Evolutionary conservation across 2,888 invertebrate species (phyloP).

Genomic region (Oligia fasciuncula): DNA sequence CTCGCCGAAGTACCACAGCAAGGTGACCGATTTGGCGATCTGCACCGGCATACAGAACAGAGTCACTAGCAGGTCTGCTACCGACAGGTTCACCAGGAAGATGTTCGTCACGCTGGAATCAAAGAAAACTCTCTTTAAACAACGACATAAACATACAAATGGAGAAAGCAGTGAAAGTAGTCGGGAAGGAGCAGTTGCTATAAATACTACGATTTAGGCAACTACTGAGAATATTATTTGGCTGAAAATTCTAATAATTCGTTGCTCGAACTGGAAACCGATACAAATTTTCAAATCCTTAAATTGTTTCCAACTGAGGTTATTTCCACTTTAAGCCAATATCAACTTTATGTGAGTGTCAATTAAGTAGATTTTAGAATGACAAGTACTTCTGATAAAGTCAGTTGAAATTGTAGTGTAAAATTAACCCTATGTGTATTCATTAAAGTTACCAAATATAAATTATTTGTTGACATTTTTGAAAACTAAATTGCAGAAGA

Average conservation of each 20-base stretch:
- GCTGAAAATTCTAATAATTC: not conserved
- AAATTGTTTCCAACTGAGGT: too few relatives aligned
- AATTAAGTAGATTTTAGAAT: not conserved
- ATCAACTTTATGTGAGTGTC: not conserved
- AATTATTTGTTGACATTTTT: not conserved
- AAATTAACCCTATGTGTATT: not conserved
- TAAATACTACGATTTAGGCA: not conserved
- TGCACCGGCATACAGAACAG: slow-evolving; percentile 94
- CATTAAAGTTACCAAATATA: not conserved
- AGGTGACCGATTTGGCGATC: slow-evolving; percentile 92
- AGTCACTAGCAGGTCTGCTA: slow-evolving; percentile 93
- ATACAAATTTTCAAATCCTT: not conserved
- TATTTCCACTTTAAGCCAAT: not conserved
- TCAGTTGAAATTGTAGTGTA: not conserved
- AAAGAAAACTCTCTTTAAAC: slow-evolving; percentile 33
- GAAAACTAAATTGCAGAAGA: not conserved
- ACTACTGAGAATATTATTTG: not conserved
- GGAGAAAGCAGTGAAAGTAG: not conserved
- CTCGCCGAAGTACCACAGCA: slow-evolving; percentile 93
- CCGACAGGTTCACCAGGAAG: slow-evolving; percentile 93
- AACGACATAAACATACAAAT: not conserved
- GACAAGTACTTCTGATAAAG: not conserved
- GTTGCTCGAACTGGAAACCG: not conserved
- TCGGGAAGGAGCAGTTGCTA: not conserved
- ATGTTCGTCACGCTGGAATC: slow-evolving; percentile 93